Evolutionary conservation across 2,113 vertebrate genomes (phyloP).

Genomic region (Mastomys natalensis): DNA sequence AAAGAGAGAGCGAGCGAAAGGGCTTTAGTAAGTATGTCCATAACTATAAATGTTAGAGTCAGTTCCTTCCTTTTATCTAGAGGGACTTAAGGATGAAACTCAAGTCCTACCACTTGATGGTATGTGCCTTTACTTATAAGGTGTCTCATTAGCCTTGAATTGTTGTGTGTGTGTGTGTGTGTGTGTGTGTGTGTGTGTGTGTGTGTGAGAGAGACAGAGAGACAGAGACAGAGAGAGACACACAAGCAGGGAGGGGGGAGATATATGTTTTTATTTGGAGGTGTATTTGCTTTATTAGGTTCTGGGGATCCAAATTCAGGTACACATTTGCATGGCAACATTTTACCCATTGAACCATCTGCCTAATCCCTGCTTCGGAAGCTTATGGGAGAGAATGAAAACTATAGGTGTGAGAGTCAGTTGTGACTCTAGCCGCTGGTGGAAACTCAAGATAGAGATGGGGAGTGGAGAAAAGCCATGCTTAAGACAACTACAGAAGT

Average conservation of each 20-base stretch:
- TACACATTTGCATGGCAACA: background rate
- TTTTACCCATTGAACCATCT: background rate
- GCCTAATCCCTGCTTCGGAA: background rate
- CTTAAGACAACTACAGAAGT: slow-evolving; percentile 1
- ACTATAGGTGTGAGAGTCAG: background rate
- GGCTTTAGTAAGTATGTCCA: too few relatives aligned
- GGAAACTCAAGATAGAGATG: background rate
- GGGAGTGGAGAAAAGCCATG: background rate
- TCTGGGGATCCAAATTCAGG: background rate
- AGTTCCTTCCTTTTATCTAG: too few relatives aligned
- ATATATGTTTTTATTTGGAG: background rate
- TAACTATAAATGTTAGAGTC: too few relatives aligned
- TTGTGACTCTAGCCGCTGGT: background rate
- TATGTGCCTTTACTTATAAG: too few relatives aligned
- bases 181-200: background rate
- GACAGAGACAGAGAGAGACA: too few relatives aligned
- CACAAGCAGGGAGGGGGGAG: too few relatives aligned
- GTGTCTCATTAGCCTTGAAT: too few relatives aligned
- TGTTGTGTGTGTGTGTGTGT: too few relatives aligned
- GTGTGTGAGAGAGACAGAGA: background rate
- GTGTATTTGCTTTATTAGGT: background rate
- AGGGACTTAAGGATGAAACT: too few relatives aligned
- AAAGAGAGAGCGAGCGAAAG: too few relatives aligned
- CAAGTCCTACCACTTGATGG: too few relatives aligned
- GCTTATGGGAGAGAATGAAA: background rate